Evolutionary conservation across 2,888 invertebrate genomes (phyloP), one percentile per base, ranked within the genome.

Genomic region (Leptura quadrifasciata): DNA sequence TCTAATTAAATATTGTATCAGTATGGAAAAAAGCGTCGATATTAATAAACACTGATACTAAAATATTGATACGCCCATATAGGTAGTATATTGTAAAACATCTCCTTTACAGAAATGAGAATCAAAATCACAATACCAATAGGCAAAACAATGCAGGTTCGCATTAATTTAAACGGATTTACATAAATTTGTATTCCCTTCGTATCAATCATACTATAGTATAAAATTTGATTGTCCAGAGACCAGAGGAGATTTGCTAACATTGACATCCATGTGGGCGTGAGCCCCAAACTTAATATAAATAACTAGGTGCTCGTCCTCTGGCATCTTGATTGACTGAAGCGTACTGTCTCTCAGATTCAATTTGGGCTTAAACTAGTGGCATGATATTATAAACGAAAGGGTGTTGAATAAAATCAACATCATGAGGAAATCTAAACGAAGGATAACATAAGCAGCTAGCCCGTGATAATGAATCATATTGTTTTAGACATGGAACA

Each of bases 201-300:
- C 58, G 21, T 9, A n/a, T n/a, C n/a, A n/a, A n/a, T n/a, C n/a
- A n/a, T n/a, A 12, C 10, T 21, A 4, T 17, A 21, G 20, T 71
- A 24, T 63, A 73, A 69, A 76, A 72, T 77, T 69, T 76, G 77
- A 76, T 79, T 77, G 77, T 77, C 74, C 77, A 76, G 69, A 77
- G n/a, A n/a, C n/a, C n/a, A n/a, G n/a, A n/a, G 75, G 60, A 71
- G 75, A 76, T 79, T 77, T 70, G 65, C 77, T 77, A 79, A 79
- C 78, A 79, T 79, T 79, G 77, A 76, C 77, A 76, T 63, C 77
- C 72, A 79, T 76, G 75, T 79, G 67, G 77, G 75, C 74, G 68
- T 69, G 24, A 27, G 27, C n/a, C 27, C n/a, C 9, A 47, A 71
- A 60, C 47, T 76, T 76, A 77, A 79, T 79, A 79, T 79, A 79